phyloP scores from a whole-genome alignment of 2,797 vertebrate species.

The Paguma larvata region DNA sequence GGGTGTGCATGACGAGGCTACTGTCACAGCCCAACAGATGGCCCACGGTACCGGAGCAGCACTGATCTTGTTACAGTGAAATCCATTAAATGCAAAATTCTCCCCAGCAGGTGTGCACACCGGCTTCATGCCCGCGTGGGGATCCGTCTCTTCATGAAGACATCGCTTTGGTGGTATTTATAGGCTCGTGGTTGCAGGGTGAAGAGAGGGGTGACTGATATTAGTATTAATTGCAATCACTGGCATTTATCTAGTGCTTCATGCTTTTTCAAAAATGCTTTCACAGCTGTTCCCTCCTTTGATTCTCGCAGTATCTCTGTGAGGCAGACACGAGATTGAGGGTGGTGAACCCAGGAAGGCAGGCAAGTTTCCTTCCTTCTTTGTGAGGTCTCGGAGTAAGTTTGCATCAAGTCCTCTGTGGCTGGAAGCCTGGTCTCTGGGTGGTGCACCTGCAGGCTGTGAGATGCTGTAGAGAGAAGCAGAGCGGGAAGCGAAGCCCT shows the following conservation, averaged over 20 bases:
- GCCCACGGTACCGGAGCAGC: background rate
- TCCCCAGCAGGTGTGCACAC: slow-evolving; percentile 65
- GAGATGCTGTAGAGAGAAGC: background rate
- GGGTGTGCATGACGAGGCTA: slow-evolving; percentile 16
- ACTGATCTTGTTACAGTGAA: slow-evolving; percentile 64
- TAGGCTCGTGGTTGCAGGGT: slow-evolving; percentile 51
- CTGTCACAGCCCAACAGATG: slow-evolving; percentile 58
- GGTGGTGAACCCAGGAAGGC: background rate
- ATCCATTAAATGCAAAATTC: slow-evolving; percentile 70
- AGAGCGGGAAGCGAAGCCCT: background rate
- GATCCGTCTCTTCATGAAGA: slow-evolving; percentile 44
- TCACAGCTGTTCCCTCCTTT: slow-evolving; percentile 63
- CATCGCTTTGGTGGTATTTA: slow-evolving; percentile 59
- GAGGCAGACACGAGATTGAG: slow-evolving; percentile 13
- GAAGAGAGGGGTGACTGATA: slow-evolving; percentile 61
- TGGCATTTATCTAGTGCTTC: slow-evolving; percentile 63
- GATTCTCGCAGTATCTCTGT: background rate
- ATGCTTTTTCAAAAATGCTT: slow-evolving; percentile 26
- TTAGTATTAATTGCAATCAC: slow-evolving; percentile 71
- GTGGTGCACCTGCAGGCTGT: background rate
- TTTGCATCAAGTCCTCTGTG: background rate
- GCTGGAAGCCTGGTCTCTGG: background rate
- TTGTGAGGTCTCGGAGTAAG: background rate
- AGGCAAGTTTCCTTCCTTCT: background rate
- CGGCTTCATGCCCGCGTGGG: background rate